A percentile compares a stretch with the other conserved stretches of the same genome.
Evolutionary conservation across 2,888 invertebrate genomes (phyloP).

Genomic region (Drosophila mercatorum): DNA sequence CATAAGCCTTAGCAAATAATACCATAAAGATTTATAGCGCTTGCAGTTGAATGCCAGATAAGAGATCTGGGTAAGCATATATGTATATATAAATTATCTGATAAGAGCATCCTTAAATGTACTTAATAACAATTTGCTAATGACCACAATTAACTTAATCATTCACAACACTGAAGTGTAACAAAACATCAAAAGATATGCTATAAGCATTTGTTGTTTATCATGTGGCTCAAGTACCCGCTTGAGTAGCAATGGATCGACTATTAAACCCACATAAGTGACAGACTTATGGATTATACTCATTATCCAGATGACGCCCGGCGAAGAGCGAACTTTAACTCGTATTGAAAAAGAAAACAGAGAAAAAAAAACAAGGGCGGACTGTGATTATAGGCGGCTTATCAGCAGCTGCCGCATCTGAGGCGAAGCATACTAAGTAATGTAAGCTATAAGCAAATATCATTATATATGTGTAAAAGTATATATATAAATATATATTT

Average conservation of each 20-base stretch:
- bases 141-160: neutral
- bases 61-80: neutral
- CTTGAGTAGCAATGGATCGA: slow-evolving; percentile 14
- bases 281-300: slow-evolving; percentile 14
- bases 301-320: neutral
- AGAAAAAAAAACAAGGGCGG: neutral
- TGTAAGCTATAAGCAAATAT: slow-evolving; percentile 36
- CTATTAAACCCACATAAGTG: slow-evolving; percentile 18
- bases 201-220: neutral
- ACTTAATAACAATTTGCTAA: neutral
- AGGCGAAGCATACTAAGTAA: slow-evolving; percentile 12
- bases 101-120: slow-evolving; percentile 8
- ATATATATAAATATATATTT: neutral
- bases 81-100: slow-evolving; percentile 1
- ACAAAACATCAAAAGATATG: neutral
- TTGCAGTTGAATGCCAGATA: neutral
- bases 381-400: slow-evolving; percentile 31
- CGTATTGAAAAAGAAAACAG: slow-evolving; percentile 1
- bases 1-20: neutral
- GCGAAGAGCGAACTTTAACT: neutral
- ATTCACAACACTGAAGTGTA: neutral
- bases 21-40: neutral
- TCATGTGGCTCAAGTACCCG: slow-evolving; percentile 5
- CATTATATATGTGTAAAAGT: neutral
- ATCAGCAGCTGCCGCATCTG: slow-evolving; percentile 37